phyloP scores from a whole-genome alignment of 1,140 invertebrate species.

The Copidosoma floridanum region DNA sequence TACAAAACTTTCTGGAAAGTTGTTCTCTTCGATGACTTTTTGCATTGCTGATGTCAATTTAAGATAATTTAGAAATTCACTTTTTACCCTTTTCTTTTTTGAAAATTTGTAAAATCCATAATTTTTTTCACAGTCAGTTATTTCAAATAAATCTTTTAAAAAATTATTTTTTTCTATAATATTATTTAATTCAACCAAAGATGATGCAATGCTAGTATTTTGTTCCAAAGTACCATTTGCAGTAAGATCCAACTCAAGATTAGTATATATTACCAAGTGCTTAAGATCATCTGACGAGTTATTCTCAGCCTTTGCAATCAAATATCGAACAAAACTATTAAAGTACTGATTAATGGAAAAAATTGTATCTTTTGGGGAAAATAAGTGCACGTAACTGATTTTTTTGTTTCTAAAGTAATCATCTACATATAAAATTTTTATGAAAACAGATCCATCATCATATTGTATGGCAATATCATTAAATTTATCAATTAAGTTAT shows the following conservation, averaged over 20 bases:
- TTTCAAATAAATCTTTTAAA: slow-evolving; percentile 31
- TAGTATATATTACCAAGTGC: slow-evolving; percentile 32
- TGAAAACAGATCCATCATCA: slow-evolving; percentile 24
- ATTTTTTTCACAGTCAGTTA: slow-evolving; percentile 17
- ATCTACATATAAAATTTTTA: slow-evolving; percentile 31
- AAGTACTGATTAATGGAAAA: slow-evolving; percentile 29
- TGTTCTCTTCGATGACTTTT: slow-evolving; percentile 25
- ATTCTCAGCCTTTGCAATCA: slow-evolving; percentile 12
- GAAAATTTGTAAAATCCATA: slow-evolving; percentile 25
- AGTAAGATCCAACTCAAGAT: slow-evolving; percentile 29
- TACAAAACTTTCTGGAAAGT: slow-evolving; percentile 10
- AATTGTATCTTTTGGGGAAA: slow-evolving; percentile 22
- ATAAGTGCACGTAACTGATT: slow-evolving; percentile 29
- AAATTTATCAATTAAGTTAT: slow-evolving; percentile 29
- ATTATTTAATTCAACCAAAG: slow-evolving; percentile 25
- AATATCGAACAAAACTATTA: slow-evolving; percentile 30
- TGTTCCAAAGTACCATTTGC: slow-evolving; percentile 10
- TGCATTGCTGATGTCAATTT: slow-evolving; percentile 18
- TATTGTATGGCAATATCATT: slow-evolving; percentile 30
- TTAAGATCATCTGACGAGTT: slow-evolving; percentile 24
- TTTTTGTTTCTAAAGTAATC: slow-evolving; percentile 24
- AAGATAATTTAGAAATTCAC: slow-evolving; percentile 24
- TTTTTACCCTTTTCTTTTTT: slow-evolving; percentile 20
- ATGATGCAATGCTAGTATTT: slow-evolving; percentile 2
- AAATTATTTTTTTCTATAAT: slow-evolving; percentile 26